These are phyloP conservation scores for Andrena dorsata DNA, from an alignment of 2,888 invertebrate species.

Conservation along the genomic window DNA sequence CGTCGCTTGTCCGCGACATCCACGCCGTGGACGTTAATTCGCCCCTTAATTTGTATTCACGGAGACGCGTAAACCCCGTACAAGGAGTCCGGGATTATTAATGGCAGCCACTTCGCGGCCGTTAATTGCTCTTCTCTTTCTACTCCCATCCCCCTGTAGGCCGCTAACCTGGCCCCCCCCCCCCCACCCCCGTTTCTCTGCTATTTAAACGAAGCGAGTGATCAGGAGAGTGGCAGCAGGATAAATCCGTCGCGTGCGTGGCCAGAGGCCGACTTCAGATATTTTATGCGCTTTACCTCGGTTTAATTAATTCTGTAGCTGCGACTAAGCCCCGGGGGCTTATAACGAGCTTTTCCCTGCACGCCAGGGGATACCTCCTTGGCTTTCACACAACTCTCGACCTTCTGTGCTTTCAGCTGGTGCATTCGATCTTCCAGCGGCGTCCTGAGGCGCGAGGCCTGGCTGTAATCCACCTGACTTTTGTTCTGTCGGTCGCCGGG, in stretches of 20 bases:
- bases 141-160: not conserved
- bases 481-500: not conserved
- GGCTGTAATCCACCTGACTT: not conserved
- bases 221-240: conserved; percentile 30
- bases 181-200: not conserved
- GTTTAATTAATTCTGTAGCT: conserved; percentile 76
- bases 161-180: not conserved
- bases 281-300: conserved; percentile 69
- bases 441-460: not conserved
- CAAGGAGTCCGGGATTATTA: conserved; percentile 21
- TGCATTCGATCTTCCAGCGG: conserved; percentile 44
- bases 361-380: conserved; percentile 53
- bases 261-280: conserved; percentile 57
- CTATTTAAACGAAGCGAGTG: conserved; percentile 23
- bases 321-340: conserved; percentile 73
- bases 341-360: conserved; percentile 70
- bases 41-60: conserved; percentile 2
- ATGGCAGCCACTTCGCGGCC: conserved; percentile 12
- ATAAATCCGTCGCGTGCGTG: conserved; percentile 38
- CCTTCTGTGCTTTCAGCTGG: conserved; percentile 23
- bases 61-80: not conserved
- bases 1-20: not conserved
- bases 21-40: not conserved
- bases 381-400: conserved; percentile 40
- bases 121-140: conserved; percentile 30